These are phyloP conservation scores for Anastrepha obliqua DNA, from an alignment of 1,140 invertebrate species.

Conservation along the genomic window DNA sequence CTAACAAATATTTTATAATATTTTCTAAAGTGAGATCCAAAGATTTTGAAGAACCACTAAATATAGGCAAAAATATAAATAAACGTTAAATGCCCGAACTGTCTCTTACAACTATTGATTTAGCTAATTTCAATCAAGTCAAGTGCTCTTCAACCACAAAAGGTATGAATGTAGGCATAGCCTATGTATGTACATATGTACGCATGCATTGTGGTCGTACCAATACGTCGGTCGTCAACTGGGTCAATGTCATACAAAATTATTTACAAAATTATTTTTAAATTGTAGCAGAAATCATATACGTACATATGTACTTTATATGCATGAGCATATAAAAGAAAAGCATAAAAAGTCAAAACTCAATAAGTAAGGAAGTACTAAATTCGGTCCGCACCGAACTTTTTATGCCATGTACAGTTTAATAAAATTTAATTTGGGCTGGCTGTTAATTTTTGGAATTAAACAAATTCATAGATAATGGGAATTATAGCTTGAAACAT, in stretches of 20 bases:
- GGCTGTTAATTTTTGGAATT: no score
- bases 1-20: neutral
- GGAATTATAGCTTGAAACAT: no score
- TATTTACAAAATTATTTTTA: constrained; percentile 29
- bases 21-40: no score
- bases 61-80: no score
- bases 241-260: constrained; percentile 35
- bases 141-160: neutral
- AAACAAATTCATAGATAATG: no score
- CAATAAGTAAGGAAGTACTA: neutral
- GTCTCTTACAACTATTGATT: neutral
- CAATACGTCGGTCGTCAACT: constrained; percentile 31
- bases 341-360: neutral
- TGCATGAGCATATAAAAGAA: neutral
- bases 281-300: constrained; percentile 12
- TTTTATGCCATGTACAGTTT: no score
- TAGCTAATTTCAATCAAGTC: neutral
- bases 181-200: neutral
- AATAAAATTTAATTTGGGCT: no score
- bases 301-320: neutral
- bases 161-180: neutral
- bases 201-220: neutral
- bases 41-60: no score
- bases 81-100: neutral
- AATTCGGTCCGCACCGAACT: no score